phyloP scores from a whole-genome alignment of 2,888 invertebrate species.

The Orthonychiurus folsomi region DNA sequence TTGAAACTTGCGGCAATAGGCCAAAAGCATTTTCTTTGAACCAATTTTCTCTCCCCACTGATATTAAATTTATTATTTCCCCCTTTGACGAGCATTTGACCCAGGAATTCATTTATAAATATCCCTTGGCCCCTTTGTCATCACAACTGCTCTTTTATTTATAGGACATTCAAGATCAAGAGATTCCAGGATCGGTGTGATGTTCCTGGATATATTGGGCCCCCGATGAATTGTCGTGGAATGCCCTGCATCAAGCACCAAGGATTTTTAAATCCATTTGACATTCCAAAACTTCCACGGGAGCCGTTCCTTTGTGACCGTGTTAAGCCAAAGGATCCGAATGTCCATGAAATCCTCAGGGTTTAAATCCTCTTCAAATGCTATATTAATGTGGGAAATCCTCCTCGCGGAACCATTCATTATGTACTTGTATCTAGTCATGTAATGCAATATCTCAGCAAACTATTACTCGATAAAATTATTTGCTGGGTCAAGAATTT shows the following conservation, averaged over 20 bases:
- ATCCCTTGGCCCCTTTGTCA: background rate
- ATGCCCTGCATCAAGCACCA: slow-evolving; percentile 35
- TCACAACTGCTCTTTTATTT: background rate
- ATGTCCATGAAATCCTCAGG: slow-evolving; percentile 27
- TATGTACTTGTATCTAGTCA: no score
- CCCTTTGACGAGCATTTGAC: no score
- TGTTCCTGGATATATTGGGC: slow-evolving; percentile 28
- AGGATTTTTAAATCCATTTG: slow-evolving; percentile 26
- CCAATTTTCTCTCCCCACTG: no score
- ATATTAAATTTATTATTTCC: no score
- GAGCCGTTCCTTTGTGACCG: slow-evolving; percentile 34
- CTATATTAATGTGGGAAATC: no score
- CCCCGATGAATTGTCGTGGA: slow-evolving; percentile 25
- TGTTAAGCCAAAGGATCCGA: slow-evolving; percentile 20
- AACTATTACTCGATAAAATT: no score
- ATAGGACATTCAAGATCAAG: slow-evolving; percentile 33
- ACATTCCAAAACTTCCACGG: slow-evolving; percentile 28
- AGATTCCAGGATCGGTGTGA: slow-evolving; percentile 27
- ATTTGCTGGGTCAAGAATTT: no score
- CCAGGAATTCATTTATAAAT: background rate
- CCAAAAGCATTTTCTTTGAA: no score
- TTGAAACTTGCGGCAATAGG: slow-evolving; percentile 1
- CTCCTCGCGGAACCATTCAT: no score
- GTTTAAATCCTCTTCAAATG: no score
- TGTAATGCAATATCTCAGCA: no score